A percentile compares a stretch with the other conserved stretches of the same genome.
These are phyloP conservation scores for Carcharodon carcharias DNA, from an alignment of 2,797 vertebrate genomes.

Conservation along the genomic window DNA sequence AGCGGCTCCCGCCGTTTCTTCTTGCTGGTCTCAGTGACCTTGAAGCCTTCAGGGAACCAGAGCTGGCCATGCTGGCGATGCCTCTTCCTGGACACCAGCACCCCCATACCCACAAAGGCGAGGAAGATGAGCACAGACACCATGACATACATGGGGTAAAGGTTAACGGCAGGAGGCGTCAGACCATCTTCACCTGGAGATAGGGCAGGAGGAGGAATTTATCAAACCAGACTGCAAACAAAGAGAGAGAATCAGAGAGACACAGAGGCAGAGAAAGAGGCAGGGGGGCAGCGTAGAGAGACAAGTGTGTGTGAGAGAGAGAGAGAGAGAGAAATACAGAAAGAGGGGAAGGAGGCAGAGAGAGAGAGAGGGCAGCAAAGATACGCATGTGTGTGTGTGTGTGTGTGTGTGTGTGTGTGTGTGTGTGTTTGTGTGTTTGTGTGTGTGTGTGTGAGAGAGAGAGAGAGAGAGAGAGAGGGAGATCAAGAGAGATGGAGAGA, in stretches of 20 bases:
- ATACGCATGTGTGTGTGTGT: no score
- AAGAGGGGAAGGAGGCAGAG: no score
- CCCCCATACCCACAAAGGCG: constrained; percentile 72
- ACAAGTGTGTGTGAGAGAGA: neutral
- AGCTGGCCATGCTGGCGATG: constrained; percentile 92
- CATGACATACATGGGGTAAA: constrained; percentile 76
- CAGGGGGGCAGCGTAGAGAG: neutral
- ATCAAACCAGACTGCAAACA: neutral
- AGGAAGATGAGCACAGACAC: constrained; percentile 65
- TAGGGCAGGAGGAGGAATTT: neutral
- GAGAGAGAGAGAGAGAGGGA: neutral
- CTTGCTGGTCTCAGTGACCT: constrained; percentile 88
- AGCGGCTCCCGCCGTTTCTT: constrained; percentile 95
- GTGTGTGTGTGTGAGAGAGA: no score
- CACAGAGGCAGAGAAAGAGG: no score
- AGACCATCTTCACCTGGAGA: neutral
- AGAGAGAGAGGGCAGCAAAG: no score
- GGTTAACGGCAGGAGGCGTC: constrained; percentile 44
- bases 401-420: no score
- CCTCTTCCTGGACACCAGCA: constrained; percentile 84
- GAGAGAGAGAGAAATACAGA: neutral
- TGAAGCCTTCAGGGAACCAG: constrained; percentile 98
- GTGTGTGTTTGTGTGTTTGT: no score
- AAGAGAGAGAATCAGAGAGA: neutral
- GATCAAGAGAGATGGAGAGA: neutral